Evolutionary conservation across 2,113 vertebrate genomes (phyloP).

Genomic region (Sebastes fasciatus): DNA sequence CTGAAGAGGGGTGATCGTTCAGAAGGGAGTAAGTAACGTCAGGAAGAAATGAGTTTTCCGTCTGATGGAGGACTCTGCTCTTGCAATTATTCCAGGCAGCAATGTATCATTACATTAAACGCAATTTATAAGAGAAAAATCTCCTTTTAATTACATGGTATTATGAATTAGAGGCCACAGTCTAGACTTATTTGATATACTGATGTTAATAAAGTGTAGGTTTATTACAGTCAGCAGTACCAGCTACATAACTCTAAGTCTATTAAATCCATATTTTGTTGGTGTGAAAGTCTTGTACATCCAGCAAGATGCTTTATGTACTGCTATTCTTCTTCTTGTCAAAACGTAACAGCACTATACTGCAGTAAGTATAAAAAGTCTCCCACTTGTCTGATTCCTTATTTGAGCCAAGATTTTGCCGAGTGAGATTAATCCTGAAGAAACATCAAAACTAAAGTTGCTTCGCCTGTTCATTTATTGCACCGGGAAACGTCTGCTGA

Average conservation of each 20-base stretch:
- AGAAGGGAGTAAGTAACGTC: slow-evolving; percentile 14
- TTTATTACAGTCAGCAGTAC: neutral
- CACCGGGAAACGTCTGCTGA: slow-evolving; percentile 15
- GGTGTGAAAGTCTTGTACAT: neutral
- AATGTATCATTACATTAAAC: slow-evolving; percentile 7
- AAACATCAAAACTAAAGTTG: slow-evolving; percentile 29
- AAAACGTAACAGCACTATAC: neutral
- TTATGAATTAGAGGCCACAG: slow-evolving; percentile 9
- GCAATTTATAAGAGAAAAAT: slow-evolving; percentile 3
- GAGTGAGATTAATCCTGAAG: slow-evolving; percentile 34
- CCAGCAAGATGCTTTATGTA: neutral
- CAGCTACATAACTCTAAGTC: neutral
- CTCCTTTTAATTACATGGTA: slow-evolving; percentile 2
- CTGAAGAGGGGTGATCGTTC: slow-evolving; percentile 10
- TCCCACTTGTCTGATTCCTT: neutral
- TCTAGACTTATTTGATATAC: slow-evolving; percentile 9
- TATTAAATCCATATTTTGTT: slow-evolving; percentile 37
- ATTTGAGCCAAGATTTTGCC: neutral
- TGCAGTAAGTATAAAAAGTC: neutral
- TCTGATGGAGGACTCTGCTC: slow-evolving; percentile 32
- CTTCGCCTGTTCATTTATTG: neutral
- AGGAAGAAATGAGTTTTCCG: slow-evolving; percentile 41
- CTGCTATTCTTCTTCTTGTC: neutral
- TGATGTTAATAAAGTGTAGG: slow-evolving; percentile 25
- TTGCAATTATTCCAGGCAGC: neutral